Evolutionary conservation across 1,140 invertebrate genomes (phyloP), one percentile per base, ranked within the genome.

Genomic region (Bombus turneri): DNA sequence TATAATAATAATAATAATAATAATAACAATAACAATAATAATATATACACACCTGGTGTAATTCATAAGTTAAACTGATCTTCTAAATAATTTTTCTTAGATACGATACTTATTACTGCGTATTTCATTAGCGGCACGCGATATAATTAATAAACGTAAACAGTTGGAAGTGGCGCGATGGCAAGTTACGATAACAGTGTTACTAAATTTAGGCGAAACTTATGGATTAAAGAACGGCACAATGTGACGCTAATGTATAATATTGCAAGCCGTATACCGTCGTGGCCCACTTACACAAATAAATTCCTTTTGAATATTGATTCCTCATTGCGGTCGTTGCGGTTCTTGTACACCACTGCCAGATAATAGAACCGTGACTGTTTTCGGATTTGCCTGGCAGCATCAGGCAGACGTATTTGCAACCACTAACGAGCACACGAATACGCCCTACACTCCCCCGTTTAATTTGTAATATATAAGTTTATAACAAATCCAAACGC

Each of bases 221-320:
- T 34, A 0, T 25, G n/a, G 37, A 77, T 78, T 41, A 59, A 84
- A 77, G 28, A 77, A 83, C 12, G 25, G 31, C 12, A 18, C 39
- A n/a, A 31, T 31, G 28, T 25, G 31, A 82, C 53, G 37, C 28
- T 62, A 83, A 66, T 39, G 59, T 25, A 31, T 15, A 41, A 79
- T 81, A 39, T 39, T 53, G 31, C 64, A 37, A 13, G 13, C 18
- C 5, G 47, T 39, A 15, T 22, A 37, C 4, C 41, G 64, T 31
- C 22, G 5, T 57, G 64, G 72, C 47, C 83, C 74, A 82, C 28
- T 76, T 86, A 75, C 84, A 66, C 87, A 69, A 64, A 72, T 81
- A 83, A 83, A 86, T 88, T 81, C 66, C 81, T 85, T 57, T 82
- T 86, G 78, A 81, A 88, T 87, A 87, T 88, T 74, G 62, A 79